phyloP scores from a whole-genome alignment of 92 coral and sea anemone species.

The Epizoanthus ramosus region DNA sequence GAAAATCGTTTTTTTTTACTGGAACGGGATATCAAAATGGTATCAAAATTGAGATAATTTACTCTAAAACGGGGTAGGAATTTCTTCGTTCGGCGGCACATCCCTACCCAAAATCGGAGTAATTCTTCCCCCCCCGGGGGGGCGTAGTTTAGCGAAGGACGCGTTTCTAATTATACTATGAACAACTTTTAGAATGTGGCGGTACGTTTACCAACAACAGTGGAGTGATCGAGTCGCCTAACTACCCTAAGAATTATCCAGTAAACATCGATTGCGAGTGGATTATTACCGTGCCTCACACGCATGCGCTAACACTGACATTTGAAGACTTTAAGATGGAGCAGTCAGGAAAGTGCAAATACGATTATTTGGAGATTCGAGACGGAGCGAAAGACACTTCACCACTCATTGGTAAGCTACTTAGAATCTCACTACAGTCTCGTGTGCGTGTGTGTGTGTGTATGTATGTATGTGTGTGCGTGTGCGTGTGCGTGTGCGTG shows the following conservation, averaged over 20 bases:
- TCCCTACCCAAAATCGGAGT: no score
- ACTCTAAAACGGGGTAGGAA: no score
- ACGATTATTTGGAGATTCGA: constrained; percentile 70
- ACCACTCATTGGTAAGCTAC: constrained; percentile 61
- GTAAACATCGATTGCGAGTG: constrained; percentile 73
- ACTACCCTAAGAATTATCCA: constrained; percentile 70
- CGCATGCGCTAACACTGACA: constrained; percentile 69
- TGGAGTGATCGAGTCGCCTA: constrained; percentile 64
- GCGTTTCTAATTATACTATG: neutral
- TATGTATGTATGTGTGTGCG: no score
- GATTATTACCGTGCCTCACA: constrained; percentile 71
- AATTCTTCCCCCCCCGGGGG: no score
- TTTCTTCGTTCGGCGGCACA: no score
- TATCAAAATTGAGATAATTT: no score
- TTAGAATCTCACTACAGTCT: neutral
- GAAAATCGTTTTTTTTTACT: no score
- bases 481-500: no score
- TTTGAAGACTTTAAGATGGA: constrained; percentile 71
- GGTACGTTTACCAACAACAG: constrained; percentile 61
- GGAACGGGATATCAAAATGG: no score
- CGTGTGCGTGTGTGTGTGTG: neutral
- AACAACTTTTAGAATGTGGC: constrained; percentile 64
- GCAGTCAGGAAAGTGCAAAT: constrained; percentile 70
- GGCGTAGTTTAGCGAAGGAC: neutral
- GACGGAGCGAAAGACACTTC: constrained; percentile 66